phyloP scores from a whole-genome alignment of 2,888 invertebrate genomes.

The Ischnura elegans region DNA sequence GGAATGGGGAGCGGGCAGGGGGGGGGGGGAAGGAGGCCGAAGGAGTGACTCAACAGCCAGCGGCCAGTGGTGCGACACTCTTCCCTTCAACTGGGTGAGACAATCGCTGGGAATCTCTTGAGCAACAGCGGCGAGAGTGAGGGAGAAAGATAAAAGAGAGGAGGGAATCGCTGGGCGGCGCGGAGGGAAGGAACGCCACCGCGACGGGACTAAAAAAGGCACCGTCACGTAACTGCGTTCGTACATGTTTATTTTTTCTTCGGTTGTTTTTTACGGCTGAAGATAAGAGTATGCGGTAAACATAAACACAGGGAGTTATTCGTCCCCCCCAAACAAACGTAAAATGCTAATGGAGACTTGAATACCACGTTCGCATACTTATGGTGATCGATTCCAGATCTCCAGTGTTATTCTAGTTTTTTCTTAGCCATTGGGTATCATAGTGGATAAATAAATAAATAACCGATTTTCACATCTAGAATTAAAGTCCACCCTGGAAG shows the following conservation, averaged over 20 bases:
- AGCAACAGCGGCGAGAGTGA: constrained; percentile 2
- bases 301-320: background rate
- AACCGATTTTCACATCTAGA: too few relatives aligned
- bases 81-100: constrained; percentile 19
- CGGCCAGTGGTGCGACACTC: background rate
- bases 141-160: background rate
- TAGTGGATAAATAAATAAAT: too few relatives aligned
- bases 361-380: background rate
- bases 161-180: background rate
- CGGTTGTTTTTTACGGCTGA: background rate
- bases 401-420: too few relatives aligned
- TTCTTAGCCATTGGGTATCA: too few relatives aligned
- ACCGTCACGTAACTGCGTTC: constrained; percentile 5
- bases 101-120: constrained; percentile 38
- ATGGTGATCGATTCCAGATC: too few relatives aligned
- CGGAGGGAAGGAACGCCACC: background rate
- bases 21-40: background rate
- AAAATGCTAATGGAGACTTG: background rate
- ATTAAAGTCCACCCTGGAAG: too few relatives aligned
- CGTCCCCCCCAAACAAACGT: background rate
- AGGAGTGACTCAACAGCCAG: background rate
- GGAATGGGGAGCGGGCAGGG: constrained; percentile 10
- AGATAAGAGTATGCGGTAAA: background rate
- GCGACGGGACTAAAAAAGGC: background rate
- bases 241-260: background rate